These are phyloP conservation scores for Eristalinus aeneus DNA, from an alignment of 2,888 invertebrate species.

Conservation along the genomic window DNA sequence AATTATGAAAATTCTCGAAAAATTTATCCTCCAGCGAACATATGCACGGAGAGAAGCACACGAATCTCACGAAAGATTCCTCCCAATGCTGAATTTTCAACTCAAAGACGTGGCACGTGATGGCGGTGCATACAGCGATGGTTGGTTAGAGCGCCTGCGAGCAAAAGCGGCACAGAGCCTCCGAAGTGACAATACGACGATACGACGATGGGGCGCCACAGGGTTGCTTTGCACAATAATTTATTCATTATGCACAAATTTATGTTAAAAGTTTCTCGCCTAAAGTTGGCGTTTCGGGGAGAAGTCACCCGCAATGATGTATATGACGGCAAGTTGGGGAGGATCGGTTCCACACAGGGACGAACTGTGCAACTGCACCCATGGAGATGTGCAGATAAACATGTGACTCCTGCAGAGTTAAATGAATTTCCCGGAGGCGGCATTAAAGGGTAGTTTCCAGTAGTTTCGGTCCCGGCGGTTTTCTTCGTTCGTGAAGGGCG, in stretches of 20 bases:
- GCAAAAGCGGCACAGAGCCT: neutral
- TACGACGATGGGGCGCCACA: conserved; percentile 34
- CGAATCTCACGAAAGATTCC: conserved; percentile 3
- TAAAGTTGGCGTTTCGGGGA: conserved; percentile 65
- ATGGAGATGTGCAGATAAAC: conserved; percentile 1
- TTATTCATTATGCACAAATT: conserved; percentile 74
- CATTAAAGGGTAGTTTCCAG: conserved; percentile 66
- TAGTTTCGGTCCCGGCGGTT: conserved; percentile 55
- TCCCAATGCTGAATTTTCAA: conserved; percentile 41
- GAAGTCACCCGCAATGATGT: conserved; percentile 70
- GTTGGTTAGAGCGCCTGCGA: neutral
- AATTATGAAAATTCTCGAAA: conserved; percentile 53
- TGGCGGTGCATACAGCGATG: conserved; percentile 9
- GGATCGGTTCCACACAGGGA: conserved; percentile 33
- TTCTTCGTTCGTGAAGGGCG: conserved; percentile 22
- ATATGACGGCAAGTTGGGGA: conserved; percentile 68
- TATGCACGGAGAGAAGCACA: conserved; percentile 2
- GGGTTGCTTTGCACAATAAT: conserved; percentile 71
- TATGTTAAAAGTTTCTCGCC: conserved; percentile 73
- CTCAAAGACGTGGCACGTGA: conserved; percentile 54
- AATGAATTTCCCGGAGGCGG: conserved; percentile 61
- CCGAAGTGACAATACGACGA: conserved; percentile 70
- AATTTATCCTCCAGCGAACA: conserved; percentile 52
- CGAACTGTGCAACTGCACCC: neutral
- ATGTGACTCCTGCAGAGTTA: conserved; percentile 51